Percentiles rank a stretch among this genome's conserved stretches.
These are phyloP conservation scores for Danio tinwini DNA, from an alignment of 2,797 vertebrate species.

Conservation along the genomic window DNA sequence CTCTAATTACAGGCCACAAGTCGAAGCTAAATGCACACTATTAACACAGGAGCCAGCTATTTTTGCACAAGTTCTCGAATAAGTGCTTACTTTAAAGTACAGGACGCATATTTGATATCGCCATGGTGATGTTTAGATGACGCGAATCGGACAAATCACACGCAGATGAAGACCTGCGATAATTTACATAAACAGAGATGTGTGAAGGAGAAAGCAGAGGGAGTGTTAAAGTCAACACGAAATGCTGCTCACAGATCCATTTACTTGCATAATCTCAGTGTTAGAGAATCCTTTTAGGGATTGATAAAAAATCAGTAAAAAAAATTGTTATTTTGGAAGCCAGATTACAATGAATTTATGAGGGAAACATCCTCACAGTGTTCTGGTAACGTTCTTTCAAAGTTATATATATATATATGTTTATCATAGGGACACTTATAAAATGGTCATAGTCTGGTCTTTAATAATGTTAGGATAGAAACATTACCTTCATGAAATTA, in stretches of 20 bases:
- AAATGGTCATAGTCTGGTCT: too few species aligned
- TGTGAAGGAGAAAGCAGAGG: slow-evolving; percentile 10
- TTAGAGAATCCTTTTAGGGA: neutral
- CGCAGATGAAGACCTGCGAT: neutral
- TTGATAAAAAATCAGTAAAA: neutral
- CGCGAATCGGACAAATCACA: neutral
- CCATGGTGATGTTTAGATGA: slow-evolving; percentile 1
- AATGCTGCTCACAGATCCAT: neutral
- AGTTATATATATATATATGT: too few species aligned
- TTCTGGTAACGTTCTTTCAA: too few species aligned
- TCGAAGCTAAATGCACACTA: neutral
- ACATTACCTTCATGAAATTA: too few species aligned
- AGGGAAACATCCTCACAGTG: too few species aligned
- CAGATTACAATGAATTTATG: neutral
- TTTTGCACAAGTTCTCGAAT: slow-evolving; percentile 34
- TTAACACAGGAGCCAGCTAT: neutral
- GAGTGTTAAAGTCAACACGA: neutral
- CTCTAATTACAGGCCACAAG: slow-evolving; percentile 6
- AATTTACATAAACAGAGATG: slow-evolving; percentile 18
- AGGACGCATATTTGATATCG: neutral
- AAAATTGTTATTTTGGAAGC: neutral
- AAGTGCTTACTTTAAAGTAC: slow-evolving; percentile 21
- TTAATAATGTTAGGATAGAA: too few species aligned
- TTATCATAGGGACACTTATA: too few species aligned
- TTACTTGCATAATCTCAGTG: neutral